Evolutionary conservation across 2,113 vertebrate genomes (phyloP).

Genomic region (Camarhynchus parvulus): DNA sequence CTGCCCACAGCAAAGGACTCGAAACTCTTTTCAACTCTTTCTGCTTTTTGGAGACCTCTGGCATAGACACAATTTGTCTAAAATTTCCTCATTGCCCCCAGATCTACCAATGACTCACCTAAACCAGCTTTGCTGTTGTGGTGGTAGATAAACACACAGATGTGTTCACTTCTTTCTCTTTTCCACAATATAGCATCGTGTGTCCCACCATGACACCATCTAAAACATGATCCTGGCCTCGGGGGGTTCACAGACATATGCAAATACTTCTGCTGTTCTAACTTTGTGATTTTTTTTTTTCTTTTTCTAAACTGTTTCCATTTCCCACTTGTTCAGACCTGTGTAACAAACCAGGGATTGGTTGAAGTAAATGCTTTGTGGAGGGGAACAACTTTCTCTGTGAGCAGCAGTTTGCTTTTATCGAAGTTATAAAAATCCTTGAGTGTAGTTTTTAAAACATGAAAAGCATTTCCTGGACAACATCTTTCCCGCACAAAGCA

Average conservation of each 20-base stretch:
- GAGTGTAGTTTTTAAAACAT: conserved; percentile 69
- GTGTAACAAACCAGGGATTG: background rate
- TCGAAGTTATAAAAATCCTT: conserved; percentile 60
- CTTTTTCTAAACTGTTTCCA: background rate
- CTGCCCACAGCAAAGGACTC: background rate
- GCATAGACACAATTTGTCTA: fast-evolving
- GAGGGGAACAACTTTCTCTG: conserved; percentile 1
- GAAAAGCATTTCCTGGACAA: conserved; percentile 75
- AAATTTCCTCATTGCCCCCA: background rate
- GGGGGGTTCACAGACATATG: background rate
- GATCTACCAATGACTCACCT: background rate
- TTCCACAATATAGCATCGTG: background rate
- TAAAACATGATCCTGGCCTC: background rate
- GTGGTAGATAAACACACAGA: background rate
- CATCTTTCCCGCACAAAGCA: conserved; percentile 69
- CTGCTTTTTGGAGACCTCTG: background rate
- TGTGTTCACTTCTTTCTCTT: background rate
- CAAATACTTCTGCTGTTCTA: background rate
- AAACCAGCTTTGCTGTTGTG: background rate
- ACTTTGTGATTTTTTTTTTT: background rate
- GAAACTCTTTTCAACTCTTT: background rate
- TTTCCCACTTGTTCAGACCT: background rate
- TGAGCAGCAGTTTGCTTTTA: conserved; percentile 44
- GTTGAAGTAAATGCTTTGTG: conserved; percentile 20
- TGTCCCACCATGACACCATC: background rate